phyloP scores from a whole-genome alignment of 1,140 invertebrate genomes.

The Xylocopa sonorina region DNA sequence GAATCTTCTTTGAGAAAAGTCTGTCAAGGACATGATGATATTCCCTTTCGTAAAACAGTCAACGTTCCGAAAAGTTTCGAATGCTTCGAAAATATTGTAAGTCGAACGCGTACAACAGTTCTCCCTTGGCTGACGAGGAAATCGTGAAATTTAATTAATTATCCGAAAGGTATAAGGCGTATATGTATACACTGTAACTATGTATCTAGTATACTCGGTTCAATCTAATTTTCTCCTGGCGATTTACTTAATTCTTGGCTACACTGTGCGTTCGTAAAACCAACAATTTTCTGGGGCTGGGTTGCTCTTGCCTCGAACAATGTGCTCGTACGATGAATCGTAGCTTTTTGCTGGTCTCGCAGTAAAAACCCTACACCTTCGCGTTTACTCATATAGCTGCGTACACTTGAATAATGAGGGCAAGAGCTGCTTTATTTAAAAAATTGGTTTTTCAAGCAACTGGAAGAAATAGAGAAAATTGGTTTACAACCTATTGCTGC shows the following conservation, averaged over 20 bases:
- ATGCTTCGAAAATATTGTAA: too few species aligned
- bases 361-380: not conserved
- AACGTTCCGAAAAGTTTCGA: too few species aligned
- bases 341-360: too few species aligned
- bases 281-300: too few species aligned
- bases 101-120: not conserved
- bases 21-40: too few species aligned
- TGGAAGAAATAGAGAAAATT: too few species aligned
- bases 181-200: not conserved
- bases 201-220: too few species aligned
- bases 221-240: slow-evolving; percentile 9
- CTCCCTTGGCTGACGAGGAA: not conserved
- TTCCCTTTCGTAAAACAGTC: too few species aligned
- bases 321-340: not conserved
- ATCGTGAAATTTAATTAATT: not conserved
- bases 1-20: not conserved
- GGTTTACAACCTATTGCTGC: too few species aligned
- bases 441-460: not conserved
- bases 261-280: not conserved
- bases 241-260: not conserved
- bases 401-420: not conserved
- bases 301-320: not conserved
- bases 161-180: not conserved
- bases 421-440: not conserved
- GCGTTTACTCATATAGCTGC: not conserved